phyloP scores from a whole-genome alignment of 2,888 invertebrate species.

The Orchesella flavescens region DNA sequence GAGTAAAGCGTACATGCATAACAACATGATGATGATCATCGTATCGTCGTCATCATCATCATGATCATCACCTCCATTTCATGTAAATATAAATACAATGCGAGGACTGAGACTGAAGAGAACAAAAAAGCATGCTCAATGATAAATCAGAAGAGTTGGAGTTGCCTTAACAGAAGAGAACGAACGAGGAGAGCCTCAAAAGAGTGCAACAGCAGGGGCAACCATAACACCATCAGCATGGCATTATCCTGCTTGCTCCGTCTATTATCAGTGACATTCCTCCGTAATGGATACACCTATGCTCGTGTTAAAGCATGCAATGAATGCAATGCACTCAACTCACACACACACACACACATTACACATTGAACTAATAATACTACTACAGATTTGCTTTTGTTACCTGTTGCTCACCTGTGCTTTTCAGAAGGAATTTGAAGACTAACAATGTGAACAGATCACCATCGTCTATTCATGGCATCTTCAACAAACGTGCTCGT shows the following conservation, averaged over 20 bases:
- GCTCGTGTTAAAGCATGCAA: neutral
- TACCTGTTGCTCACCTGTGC: conserved; percentile 18
- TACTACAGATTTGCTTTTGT: neutral
- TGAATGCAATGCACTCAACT: neutral
- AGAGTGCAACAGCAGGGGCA: conserved; percentile 15
- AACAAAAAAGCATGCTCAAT: neutral
- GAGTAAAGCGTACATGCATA: neutral
- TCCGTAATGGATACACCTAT: conserved; percentile 39
- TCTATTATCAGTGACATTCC: conserved; percentile 51
- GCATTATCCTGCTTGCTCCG: neutral
- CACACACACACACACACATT: neutral
- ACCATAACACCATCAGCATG: conserved; percentile 10
- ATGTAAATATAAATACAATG: no score
- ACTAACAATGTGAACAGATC: neutral
- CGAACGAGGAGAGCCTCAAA: neutral
- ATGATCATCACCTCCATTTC: neutral
- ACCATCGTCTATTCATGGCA: no score
- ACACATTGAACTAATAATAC: neutral
- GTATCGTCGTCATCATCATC: neutral
- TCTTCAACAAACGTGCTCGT: neutral
- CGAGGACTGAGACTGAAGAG: no score
- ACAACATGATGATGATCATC: neutral
- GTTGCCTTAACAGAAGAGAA: no score
- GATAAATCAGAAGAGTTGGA: conserved; percentile 15
- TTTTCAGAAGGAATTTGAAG: conserved; percentile 7